Evolutionary conservation across 2,113 vertebrate genomes (phyloP), one percentile per base, ranked within the genome.

Genomic region (Otocyon megalotis): DNA sequence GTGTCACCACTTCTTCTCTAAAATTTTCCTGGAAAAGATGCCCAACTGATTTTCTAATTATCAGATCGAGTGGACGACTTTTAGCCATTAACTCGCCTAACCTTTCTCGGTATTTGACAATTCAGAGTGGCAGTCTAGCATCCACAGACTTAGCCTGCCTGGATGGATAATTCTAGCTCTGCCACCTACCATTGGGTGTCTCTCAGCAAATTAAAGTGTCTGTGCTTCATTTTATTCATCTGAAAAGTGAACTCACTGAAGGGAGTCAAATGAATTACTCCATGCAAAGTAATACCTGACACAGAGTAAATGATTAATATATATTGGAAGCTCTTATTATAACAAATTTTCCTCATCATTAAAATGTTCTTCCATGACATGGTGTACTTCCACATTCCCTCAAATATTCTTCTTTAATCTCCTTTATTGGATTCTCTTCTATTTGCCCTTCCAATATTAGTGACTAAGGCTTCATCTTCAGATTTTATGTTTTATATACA

Each of bases 401-500:
- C 62, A 72, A 37, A 1, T 69, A 32, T 69, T 13, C 24, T 37
- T 92, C 63, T n/a, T 67, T 82, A 81, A 65, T 95, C 35, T 90
- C 69, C 20, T 88, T 91, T 69, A 85, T 19, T 65, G 88, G 20
- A 80, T 32, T 85, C 5, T 30, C 30, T 84, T 65, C n/a, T 62
- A 19, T 71, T 86, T 91, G 6, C 24, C 19, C 7, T 81, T 77
- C 63, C 37, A 74, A 13, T 67, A 85, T 19, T 17, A 30, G 35
- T 80, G 26, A 83, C n/a, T 6, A 63, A 54, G 35, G 26, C 24
- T 93, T 35, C 11, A 83, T 30, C 50, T 90, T 77, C 15, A 58
- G 86, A 80, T 69, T 89, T 86, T 90, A 60, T 53, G 65, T 37
- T 84, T 90, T 77, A 48, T 83, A 72, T 80, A n/a, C 3, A 91